Evolutionary conservation across 64 coral and sea anemone genomes (phyloP), one percentile per base, ranked within the genome.

Genomic region (Pocillopora damicornis): DNA sequence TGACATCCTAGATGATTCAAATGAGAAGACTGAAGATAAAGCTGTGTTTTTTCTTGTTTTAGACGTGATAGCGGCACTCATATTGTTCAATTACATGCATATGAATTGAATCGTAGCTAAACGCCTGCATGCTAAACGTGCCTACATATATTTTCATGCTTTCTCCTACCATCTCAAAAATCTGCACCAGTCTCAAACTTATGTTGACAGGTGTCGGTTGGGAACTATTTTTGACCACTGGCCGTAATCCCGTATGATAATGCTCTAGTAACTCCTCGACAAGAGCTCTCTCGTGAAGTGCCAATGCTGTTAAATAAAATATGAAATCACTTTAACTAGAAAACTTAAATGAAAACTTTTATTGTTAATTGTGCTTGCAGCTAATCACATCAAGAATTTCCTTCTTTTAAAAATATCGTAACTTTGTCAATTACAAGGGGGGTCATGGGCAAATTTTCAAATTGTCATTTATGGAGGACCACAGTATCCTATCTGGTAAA

Each of bases 131-230:
- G 59, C 30, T 22, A 1, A 45, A 13, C 23, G 25, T 88, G 73
- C 73, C 58, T 76, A 66, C 20, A 0, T 37, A 20, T 7, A 51
- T 51, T 51, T 51, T 51, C 42, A 51, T 1, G 7, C 42, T 51
- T 51, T 30, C 7, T n/a, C 86, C 25, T 36, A 88, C 75, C 51
- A 93, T 93, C 59, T 95, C 93, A 85, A 95, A 87, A 63, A 95
- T 90, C 77, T 95, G 93, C 35, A 95, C 86, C 15, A 95, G 68
- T 91, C 87, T 95, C 84, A 95, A 69, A 37, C 89, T 95, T 4
- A 95, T 36, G 38, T 80, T 87, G 15, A 95, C 86, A 22, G 74
- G 45, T n/a, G 90, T 90, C 66, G 89, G 72, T 16, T 88, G 89
- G n/a, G 89, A 91, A 26, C 78, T 87, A 63, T 88, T 88, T 22